A percentile compares a stretch with the other conserved stretches of the same genome.
Conservation (phyloP, 2,113 vertebrate genomes). For the Calonectris borealis region DNA sequence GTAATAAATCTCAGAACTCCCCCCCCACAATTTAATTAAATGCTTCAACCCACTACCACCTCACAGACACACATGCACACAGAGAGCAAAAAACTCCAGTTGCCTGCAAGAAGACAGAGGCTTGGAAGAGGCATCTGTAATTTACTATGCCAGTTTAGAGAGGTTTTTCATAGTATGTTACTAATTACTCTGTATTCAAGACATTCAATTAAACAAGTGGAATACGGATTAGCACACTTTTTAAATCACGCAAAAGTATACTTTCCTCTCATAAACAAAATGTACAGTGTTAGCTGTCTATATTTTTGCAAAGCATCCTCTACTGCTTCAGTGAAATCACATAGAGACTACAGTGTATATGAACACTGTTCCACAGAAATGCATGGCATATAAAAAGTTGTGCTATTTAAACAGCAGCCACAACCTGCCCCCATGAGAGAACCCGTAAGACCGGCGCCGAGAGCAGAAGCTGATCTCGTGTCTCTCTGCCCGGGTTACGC, state of each 20-base stretch:
- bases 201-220: not conserved
- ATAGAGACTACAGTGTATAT: not conserved
- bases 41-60: not conserved
- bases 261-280: not conserved
- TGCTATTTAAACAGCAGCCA: not conserved
- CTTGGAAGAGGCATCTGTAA: not conserved
- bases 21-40: not conserved
- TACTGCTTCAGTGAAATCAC: not conserved
- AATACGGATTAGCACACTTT: not conserved
- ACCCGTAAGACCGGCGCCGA: accelerated
- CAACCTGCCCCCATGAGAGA: not conserved
- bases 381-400: not conserved
- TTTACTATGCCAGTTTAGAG: not conserved
- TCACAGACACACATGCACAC: not conserved
- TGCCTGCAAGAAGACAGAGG: not conserved
- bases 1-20: not conserved
- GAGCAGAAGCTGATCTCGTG: not conserved
- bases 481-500: not conserved
- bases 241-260: not conserved
- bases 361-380: not conserved
- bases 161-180: not conserved
- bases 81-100: not conserved
- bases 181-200: not conserved
- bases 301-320: not conserved
- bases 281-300: not conserved